Conservation (phyloP, 1,140 invertebrate genomes). For the Argopecten irradians region DNA sequence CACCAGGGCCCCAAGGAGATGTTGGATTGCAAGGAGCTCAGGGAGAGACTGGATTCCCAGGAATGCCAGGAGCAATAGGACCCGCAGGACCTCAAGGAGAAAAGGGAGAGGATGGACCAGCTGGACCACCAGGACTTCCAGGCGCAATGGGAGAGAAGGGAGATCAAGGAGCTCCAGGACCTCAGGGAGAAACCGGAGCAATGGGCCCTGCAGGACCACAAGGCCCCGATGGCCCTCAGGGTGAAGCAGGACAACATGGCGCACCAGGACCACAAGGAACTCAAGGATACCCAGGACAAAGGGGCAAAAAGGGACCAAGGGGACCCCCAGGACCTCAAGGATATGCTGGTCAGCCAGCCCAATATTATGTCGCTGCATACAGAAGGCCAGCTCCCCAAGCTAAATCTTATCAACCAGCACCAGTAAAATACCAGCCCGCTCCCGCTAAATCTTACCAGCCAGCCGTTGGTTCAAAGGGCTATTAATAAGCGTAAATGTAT, state of each 20-base stretch:
- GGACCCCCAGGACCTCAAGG: neutral
- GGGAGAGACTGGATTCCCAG: neutral
- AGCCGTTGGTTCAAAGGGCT: neutral
- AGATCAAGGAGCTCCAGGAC: slow-evolving; percentile 29
- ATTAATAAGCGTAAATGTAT: neutral
- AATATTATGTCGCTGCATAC: neutral
- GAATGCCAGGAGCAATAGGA: slow-evolving; percentile 12
- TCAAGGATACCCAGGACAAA: slow-evolving; percentile 25
- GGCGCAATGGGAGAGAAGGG: slow-evolving; percentile 31
- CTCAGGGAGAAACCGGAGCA: slow-evolving; percentile 31
- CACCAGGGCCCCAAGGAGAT: neutral
- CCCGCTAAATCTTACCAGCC: neutral
- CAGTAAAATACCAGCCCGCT: neutral
- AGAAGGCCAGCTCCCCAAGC: neutral
- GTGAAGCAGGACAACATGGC: neutral
- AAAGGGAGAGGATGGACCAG: slow-evolving; percentile 26
- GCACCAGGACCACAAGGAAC: slow-evolving; percentile 34
- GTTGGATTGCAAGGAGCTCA: neutral
- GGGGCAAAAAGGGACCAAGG: neutral
- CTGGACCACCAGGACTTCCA: slow-evolving; percentile 26
- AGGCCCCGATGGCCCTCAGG: slow-evolving; percentile 12
- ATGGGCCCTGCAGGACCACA: slow-evolving; percentile 24
- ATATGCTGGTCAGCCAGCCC: neutral
- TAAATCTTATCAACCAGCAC: neutral
- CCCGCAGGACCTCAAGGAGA: slow-evolving; percentile 32